Percentiles rank a stretch among this genome's conserved stretches.
These are phyloP conservation scores for Epizoanthus scotinus DNA, from an alignment of 92 coral and sea anemone genomes.

Conservation along the genomic window DNA sequence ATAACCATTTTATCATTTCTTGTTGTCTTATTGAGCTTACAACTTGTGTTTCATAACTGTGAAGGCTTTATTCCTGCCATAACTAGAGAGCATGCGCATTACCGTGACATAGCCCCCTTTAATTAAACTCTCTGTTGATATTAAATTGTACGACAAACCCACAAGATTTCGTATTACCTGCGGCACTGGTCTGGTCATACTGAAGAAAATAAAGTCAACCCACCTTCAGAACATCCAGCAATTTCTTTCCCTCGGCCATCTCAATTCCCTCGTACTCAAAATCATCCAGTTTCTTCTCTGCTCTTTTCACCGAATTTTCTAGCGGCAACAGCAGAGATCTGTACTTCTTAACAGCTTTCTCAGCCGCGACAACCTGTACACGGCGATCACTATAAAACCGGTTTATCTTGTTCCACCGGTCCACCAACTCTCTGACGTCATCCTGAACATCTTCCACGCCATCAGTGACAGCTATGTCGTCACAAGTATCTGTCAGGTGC, in stretches of 20 bases:
- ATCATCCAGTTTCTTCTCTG: slow-evolving; percentile 68
- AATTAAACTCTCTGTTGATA: no score
- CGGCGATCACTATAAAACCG: slow-evolving; percentile 73
- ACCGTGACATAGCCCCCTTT: no score
- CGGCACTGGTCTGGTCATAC: no score
- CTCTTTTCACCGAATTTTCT: slow-evolving; percentile 78
- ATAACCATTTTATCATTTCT: no score
- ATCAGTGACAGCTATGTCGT: slow-evolving; percentile 72
- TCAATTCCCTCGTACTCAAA: slow-evolving; percentile 85
- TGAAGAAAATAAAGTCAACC: neutral
- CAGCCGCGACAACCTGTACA: slow-evolving; percentile 76
- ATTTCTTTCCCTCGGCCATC: slow-evolving; percentile 70
- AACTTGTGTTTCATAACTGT: no score
- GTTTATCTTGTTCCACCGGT: slow-evolving; percentile 84
- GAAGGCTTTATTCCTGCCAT: no score
- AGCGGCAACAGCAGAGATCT: slow-evolving; percentile 72
- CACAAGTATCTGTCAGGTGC: slow-evolving; percentile 76
- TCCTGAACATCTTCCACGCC: slow-evolving; percentile 80
- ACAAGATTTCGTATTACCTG: no score
- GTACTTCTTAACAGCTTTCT: slow-evolving; percentile 82
- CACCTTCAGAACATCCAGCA: slow-evolving; percentile 70
- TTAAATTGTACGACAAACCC: no score
- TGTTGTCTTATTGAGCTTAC: no score
- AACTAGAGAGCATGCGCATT: no score
- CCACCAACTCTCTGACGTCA: slow-evolving; percentile 67